Base-by-base conservation (phyloP, 1,140 invertebrate species). In the Papilio polyxenes region DNA sequence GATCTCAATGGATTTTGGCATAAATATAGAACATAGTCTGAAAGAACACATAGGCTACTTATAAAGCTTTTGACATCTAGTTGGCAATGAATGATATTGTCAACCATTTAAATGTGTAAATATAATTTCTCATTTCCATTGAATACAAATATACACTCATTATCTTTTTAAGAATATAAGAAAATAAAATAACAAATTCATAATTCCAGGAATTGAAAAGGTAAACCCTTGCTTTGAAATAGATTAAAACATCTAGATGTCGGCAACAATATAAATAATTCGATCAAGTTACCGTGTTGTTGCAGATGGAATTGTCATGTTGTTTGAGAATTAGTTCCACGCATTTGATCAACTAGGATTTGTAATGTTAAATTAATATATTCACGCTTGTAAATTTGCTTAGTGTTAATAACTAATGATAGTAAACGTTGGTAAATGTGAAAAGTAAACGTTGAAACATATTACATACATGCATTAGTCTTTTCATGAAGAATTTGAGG, bases 351-450 rank as follows among this genome's bases (percentile, higher is more conserved):
- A 72, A 72, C 13, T 11, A 72, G 65, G 31, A 40, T 72, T 37
- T 72, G 65, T 72, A 72, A 72, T 72, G 65, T 72, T 37, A 11
- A 72, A 72, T 65, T 65, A 65, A 65, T 65, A 65, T 72, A 72
- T 72, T 72, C 13, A 8, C 23, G 23, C 65, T 72, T 15, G 65
- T 72, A 72, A 15, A 72, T 37, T 72, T 72, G 65, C 23, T 65
- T 65, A n/a, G 23, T 72, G 31, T 7, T 37, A 72, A 31, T 69
- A 69, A 69, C 37, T 72, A 72, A 15, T 72, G 17, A 72, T 72
- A 37, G 23, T 13, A 37, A 37, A 65, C 11, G 59, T 62, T 62
- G 31, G 23, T 65, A 56, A 56, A 17, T 56, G 53, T 56, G 53
- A 17, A n/a, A 51, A 51, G 11, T 13, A 51, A 31, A 31, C 23